Evolutionary conservation across 1,140 invertebrate genomes (phyloP), one percentile per base, ranked within the genome.

Genomic region (Drosophila setifemur): DNA sequence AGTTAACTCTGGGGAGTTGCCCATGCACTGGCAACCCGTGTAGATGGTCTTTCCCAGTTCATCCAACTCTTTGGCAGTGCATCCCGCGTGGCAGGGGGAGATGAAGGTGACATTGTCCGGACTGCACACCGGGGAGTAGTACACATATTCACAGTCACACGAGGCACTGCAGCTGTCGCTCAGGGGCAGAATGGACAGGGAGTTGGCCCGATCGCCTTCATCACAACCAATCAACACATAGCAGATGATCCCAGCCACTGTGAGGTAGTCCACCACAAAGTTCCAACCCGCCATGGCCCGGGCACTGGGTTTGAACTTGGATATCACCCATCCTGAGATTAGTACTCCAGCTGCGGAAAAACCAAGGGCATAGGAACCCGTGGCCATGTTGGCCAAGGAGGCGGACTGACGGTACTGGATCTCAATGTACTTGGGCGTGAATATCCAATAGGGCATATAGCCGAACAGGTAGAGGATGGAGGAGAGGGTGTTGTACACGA

Each of bases 361-460:
- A 1, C 94, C 90, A 3, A 96, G 90, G 1, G 95, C 94, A 4
- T 95, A 93, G 4, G 92, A 92, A 16, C 95, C 95, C 42, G 94
- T 95, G 2, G 94, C 93, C 37, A 95, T 82, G 19, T 93, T 91
- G 1, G 95, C 94, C 1, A 92, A 91, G 0, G 94, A 93, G 0
- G 95, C 94, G 1, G 94, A 94, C 71, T 95, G 93, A 58, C 93
- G 92, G 83, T 95, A 96, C 77, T 95, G 94, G 0, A 93, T 93
- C 90, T 95, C 95, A 29, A 95, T 94, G 48, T 95, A 96, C 78
- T 95, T 95, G 0, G 95, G 94, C 74, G 95, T 93, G 68, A 94
- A 95, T 9, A 95, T 94, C 93, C 93, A 95, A 70, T 95, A 95
- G 0, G 94, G 94, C 90, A 94, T 92, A 70, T 94, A 94, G 0